Conservation (phyloP, 2,888 invertebrate genomes). For the Peribatodes rhomboidaria region DNA sequence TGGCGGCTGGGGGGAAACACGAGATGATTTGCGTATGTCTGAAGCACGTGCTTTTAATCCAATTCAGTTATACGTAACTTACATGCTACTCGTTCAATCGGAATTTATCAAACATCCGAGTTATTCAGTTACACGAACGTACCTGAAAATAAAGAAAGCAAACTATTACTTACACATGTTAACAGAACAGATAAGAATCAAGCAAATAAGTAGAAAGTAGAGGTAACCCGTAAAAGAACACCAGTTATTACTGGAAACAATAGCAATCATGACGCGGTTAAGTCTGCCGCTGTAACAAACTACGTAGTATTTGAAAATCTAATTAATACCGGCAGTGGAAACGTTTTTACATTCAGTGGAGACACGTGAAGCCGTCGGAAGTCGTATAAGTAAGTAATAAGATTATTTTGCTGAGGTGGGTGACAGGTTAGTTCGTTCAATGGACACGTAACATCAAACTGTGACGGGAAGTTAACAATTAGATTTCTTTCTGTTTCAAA, state of each 20-base stretch:
- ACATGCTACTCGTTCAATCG: conserved; percentile 5
- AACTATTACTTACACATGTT: conserved; percentile 3
- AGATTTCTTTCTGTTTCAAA: not conserved
- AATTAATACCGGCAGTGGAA: conserved; percentile 48
- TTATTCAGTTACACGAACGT: conserved; percentile 17
- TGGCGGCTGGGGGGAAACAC: conserved; percentile 46
- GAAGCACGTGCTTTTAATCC: conserved; percentile 20
- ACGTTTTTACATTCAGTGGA: conserved; percentile 42
- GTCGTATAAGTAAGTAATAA: conserved; percentile 58
- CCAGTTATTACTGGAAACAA: conserved; percentile 9
- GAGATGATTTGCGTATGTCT: conserved; percentile 35
- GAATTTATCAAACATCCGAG: conserved; percentile 10
- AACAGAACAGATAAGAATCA: not conserved
- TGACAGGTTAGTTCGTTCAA: conserved; percentile 42
- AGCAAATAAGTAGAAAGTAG: not conserved
- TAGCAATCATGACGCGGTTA: not conserved
- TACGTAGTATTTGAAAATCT: conserved; percentile 41
- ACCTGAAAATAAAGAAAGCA: conserved; percentile 31
- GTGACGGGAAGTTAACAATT: not conserved
- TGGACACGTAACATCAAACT: conserved; percentile 23
- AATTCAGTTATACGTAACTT: conserved; percentile 29
- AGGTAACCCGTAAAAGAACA: not conserved
- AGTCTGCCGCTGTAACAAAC: conserved; percentile 12
- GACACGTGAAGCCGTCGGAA: conserved; percentile 56
- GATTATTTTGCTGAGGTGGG: conserved; percentile 54